Conservation (phyloP, 2,113 vertebrate genomes). For the Corydoras maculifer region DNA sequence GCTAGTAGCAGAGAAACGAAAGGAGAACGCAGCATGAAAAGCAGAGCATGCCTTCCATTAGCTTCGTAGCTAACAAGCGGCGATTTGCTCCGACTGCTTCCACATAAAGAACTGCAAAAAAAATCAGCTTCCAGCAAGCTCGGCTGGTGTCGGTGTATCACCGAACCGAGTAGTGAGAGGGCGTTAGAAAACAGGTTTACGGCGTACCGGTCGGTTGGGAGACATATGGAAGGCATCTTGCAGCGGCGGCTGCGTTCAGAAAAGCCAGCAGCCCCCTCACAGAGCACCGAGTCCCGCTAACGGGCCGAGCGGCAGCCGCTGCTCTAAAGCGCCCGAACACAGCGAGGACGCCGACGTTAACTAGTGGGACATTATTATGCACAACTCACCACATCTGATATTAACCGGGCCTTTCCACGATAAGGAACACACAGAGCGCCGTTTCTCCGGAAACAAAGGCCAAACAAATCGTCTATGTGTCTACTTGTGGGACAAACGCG, state of each 20-base stretch:
- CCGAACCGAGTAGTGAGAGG: too few relatives aligned
- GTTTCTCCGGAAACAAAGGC: background rate
- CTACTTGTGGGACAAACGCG: too few relatives aligned
- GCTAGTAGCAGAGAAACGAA: too few relatives aligned
- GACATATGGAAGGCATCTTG: too few relatives aligned
- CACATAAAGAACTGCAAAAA: conserved; percentile 5
- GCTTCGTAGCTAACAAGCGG: conserved; percentile 47
- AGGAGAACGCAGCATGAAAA: background rate
- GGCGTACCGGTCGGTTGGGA: too few relatives aligned
- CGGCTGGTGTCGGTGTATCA: background rate
- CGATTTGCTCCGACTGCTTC: conserved; percentile 42
- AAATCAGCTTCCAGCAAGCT: background rate
- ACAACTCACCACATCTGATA: conserved; percentile 78
- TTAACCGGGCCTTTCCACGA: conserved; percentile 68
- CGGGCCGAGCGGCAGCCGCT: too few relatives aligned
- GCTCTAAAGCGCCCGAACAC: too few relatives aligned
- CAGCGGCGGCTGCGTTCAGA: too few relatives aligned
- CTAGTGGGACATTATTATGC: conserved; percentile 53
- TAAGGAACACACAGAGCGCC: conserved; percentile 55
- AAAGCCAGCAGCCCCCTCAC: too few relatives aligned
- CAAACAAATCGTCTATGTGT: too few relatives aligned
- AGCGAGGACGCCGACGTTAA: conserved; percentile 30
- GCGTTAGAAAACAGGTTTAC: too few relatives aligned
- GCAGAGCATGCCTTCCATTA: conserved; percentile 33
- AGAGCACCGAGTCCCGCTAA: too few relatives aligned